Evolutionary conservation across 2,888 invertebrate genomes (phyloP).

Genomic region (Merodon equestris): DNA sequence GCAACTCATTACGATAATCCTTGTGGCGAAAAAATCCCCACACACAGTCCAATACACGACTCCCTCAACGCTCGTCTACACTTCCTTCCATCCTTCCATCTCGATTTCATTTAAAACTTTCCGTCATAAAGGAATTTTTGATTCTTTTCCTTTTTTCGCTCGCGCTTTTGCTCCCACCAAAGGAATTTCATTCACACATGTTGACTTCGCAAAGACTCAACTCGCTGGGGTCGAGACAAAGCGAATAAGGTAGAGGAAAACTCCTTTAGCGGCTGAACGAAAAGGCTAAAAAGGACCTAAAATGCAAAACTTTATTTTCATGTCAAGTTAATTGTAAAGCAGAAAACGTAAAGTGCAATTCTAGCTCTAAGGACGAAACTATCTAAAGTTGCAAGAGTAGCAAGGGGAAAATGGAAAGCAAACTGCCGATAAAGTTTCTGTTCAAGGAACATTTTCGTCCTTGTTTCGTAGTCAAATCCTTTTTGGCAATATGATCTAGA

Average conservation of each 20-base stretch:
- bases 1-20: slow-evolving; percentile 17
- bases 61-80: not conserved
- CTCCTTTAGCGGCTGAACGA: too few relatives aligned
- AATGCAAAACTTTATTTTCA: slow-evolving; percentile 2
- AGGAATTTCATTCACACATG: slow-evolving; percentile 32
- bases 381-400: too few relatives aligned
- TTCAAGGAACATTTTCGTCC: too few relatives aligned
- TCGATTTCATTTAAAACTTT: slow-evolving; percentile 16
- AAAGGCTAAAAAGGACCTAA: too few relatives aligned
- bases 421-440: too few relatives aligned
- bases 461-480: too few relatives aligned
- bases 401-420: too few relatives aligned
- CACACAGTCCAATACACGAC: too few relatives aligned
- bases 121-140: not conserved
- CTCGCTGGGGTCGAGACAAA: too few relatives aligned
- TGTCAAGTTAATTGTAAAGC: slow-evolving; percentile 5
- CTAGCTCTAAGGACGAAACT: not conserved
- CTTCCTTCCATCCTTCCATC: not conserved
- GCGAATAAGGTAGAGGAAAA: too few relatives aligned
- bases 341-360: slow-evolving; percentile 9
- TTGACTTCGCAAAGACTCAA: slow-evolving; percentile 2
- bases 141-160: not conserved
- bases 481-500: too few relatives aligned
- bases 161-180: too few relatives aligned
- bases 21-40: slow-evolving; percentile 5